Conservation (phyloP, 2,888 invertebrate genomes). For the Lochmaea crataegi region DNA sequence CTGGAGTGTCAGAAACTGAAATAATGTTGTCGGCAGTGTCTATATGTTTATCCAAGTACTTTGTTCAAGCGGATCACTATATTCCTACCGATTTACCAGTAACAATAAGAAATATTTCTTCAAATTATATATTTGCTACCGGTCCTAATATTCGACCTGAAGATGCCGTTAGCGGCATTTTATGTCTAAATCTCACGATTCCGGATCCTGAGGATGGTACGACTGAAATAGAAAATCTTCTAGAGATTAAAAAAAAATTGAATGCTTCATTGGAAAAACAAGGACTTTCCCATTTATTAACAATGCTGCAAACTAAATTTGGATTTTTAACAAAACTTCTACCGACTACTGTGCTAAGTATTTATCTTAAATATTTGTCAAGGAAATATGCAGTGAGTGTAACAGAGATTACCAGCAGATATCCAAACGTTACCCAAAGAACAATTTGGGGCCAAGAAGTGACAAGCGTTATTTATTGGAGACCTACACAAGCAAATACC, state of each 20-base stretch:
- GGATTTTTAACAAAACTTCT: conserved; percentile 74
- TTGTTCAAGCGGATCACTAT: conserved; percentile 54
- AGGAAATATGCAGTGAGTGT: conserved; percentile 75
- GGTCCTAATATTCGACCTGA: conserved; percentile 63
- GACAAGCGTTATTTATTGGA: conserved; percentile 75
- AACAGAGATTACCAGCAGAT: conserved; percentile 69
- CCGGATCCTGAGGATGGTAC: conserved; percentile 61
- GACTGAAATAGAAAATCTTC: conserved; percentile 56
- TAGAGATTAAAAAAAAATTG: conserved; percentile 64
- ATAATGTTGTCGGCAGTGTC: conserved; percentile 73
- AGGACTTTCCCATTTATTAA: conserved; percentile 68
- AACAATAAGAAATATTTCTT: conserved; percentile 70
- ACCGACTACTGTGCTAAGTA: conserved; percentile 69
- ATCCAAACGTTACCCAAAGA: conserved; percentile 64
- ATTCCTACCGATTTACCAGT: conserved; percentile 72
- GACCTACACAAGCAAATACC: conserved; percentile 81
- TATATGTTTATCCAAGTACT: conserved; percentile 74
- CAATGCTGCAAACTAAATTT: conserved; percentile 67
- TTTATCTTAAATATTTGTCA: conserved; percentile 74
- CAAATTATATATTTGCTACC: conserved; percentile 69
- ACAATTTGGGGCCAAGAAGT: conserved; percentile 76
- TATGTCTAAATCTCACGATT: conserved; percentile 75
- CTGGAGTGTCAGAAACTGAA: conserved; percentile 74
- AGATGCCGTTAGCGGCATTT: conserved; percentile 69
- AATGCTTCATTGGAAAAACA: conserved; percentile 65